Conservation (phyloP, 2,888 invertebrate species). For the Entomobrya multifasciata region DNA sequence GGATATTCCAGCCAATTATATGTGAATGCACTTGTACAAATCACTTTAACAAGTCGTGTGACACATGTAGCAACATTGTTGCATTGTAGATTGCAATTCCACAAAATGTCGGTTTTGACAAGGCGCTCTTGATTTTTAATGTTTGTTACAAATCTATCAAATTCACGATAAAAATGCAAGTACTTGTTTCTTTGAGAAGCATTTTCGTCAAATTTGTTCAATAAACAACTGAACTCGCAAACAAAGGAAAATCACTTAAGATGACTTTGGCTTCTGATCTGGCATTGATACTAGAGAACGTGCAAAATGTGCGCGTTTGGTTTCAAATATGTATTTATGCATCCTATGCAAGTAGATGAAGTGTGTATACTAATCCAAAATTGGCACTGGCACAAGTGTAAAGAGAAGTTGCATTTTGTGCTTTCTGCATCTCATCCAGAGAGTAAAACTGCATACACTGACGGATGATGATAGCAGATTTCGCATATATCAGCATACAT, state of each 20-base stretch:
- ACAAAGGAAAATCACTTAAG: constrained; percentile 46
- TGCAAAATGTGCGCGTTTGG: constrained; percentile 27
- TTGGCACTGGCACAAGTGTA: constrained; percentile 70
- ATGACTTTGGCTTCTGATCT: constrained; percentile 8
- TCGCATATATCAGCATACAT: constrained; percentile 26
- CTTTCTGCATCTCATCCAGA: constrained; percentile 54
- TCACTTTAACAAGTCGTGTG: too few relatives aligned
- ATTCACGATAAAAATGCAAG: too few relatives aligned
- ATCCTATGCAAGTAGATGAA: constrained; percentile 7
- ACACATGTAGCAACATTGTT: constrained; percentile 8
- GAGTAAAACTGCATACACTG: constrained; percentile 53
- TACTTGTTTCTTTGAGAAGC: too few relatives aligned
- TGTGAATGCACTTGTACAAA: too few relatives aligned
- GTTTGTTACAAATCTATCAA: too few relatives aligned
- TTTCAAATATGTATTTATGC: constrained; percentile 24
- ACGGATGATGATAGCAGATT: constrained; percentile 26
- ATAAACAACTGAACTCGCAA: constrained; percentile 31
- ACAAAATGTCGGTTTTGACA: constrained; percentile 14
- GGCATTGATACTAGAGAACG: constrained; percentile 60
- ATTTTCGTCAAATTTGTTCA: background rate
- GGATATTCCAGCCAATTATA: too few relatives aligned
- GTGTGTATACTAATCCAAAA: constrained; percentile 45
- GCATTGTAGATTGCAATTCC: too few relatives aligned
- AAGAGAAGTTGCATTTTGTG: constrained; percentile 55
- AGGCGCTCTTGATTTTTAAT: background rate